These are phyloP conservation scores for Athene cunicularia DNA, from an alignment of 2,113 vertebrate species.

Conservation along the genomic window DNA sequence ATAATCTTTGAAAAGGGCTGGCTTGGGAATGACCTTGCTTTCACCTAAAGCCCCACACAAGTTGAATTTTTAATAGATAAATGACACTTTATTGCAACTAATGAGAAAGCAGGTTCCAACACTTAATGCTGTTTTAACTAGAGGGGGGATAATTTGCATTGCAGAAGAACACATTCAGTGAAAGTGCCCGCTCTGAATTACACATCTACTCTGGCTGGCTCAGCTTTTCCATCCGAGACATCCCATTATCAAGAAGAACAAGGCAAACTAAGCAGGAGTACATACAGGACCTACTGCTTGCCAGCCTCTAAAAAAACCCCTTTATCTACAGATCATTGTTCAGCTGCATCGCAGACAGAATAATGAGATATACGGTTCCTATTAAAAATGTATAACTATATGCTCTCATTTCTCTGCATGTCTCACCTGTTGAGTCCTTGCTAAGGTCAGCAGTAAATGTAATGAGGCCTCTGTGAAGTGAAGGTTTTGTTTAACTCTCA, in stretches of 20 bases:
- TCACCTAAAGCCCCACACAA: background rate
- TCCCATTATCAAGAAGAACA: background rate
- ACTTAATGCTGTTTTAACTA: background rate
- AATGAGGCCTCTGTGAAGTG: conserved; percentile 92
- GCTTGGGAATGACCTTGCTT: background rate
- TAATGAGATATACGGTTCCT: background rate
- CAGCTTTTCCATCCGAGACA: background rate
- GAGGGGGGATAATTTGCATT: background rate
- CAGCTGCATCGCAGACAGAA: background rate
- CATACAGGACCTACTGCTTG: background rate
- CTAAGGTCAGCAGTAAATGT: conserved; percentile 92
- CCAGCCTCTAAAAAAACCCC: background rate
- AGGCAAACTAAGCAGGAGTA: background rate
- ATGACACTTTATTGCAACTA: background rate
- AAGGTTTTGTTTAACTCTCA: conserved; percentile 92
- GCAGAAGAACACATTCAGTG: background rate
- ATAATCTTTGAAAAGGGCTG: background rate
- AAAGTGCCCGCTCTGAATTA: background rate
- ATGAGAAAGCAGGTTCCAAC: background rate
- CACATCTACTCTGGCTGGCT: background rate
- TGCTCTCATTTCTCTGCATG: background rate
- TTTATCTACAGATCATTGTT: background rate
- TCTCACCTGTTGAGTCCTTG: conserved; percentile 91
- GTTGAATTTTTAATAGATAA: background rate
- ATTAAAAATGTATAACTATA: background rate